Evolutionary conservation across 2,113 vertebrate species (phyloP), one percentile per base, ranked within the genome.

Genomic region (Dicrurus megarhynchus): DNA sequence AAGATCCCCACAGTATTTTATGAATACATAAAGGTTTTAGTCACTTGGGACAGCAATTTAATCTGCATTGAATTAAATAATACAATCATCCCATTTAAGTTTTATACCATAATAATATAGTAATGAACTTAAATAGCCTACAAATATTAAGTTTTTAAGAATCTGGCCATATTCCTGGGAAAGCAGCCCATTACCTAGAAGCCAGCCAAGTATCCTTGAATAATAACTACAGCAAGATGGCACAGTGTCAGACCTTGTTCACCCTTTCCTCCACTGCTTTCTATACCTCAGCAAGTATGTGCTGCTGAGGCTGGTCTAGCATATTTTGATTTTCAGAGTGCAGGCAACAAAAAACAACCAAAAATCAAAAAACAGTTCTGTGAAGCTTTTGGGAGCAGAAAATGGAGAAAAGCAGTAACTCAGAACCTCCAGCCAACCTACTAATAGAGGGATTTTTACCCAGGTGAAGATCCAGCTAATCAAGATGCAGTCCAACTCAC

Each of bases 161-260:
- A 89, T 17, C 18, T 88, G 75, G 35, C 35, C 30, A 41, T 27
- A n/a, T 70, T 83, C 55, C 90, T 82, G 60, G 55, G 60, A 94
- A 95, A 93, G 39, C 16, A 79, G 46, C 56, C 56, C 55, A 56
- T 57, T 56, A 77, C 44, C n/a, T 61, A 95, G 49, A 87, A 87
- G 78, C n/a, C 64, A 92, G 78, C 42, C 82, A 90, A 90, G 35
- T 23, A 61, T 42, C 46, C 17, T 65, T 79, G 22, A 52, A n/a
- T 56, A 93, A 64, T 33, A 88, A 78, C 75, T 50, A 67, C 18
- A 80, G 57, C 60, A 87, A 78, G 39, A 70, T 46, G 42, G 46
- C 71, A 63, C 46, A 44, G 24, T 18, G 24, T 65, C 78, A 89
- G 74, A 77, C 42, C 28, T 68, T 50, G 17, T 37, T 57, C 42